Conservation (phyloP, 2,888 invertebrate genomes). For the Dryobotodes eremita region DNA sequence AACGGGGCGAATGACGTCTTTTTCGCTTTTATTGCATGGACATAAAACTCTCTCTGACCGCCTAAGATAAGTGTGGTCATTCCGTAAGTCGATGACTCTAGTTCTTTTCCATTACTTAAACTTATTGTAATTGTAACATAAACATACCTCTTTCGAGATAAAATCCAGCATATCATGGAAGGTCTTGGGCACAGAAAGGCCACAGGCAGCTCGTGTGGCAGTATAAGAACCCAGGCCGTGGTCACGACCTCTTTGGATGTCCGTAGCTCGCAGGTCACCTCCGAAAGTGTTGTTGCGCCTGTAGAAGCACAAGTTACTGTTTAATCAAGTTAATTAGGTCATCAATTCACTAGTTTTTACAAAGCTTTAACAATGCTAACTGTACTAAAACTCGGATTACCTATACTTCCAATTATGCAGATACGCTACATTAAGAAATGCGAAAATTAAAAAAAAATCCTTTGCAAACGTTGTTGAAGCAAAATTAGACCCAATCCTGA, state of each 20-base stretch:
- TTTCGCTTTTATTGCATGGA: background rate
- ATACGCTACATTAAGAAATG: no score
- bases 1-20: background rate
- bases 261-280: constrained; percentile 94
- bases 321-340: no score
- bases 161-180: constrained; percentile 94
- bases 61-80: background rate
- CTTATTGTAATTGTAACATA: background rate
- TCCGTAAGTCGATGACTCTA: background rate
- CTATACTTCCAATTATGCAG: no score
- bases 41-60: background rate
- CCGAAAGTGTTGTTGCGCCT: constrained; percentile 94
- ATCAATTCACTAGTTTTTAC: background rate
- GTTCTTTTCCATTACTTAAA: background rate
- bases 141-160: constrained; percentile 91
- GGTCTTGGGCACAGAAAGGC: constrained; percentile 92
- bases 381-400: background rate
- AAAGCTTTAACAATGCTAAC: background rate
- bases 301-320: constrained; percentile 13
- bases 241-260: constrained; percentile 96
- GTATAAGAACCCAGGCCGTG: constrained; percentile 96
- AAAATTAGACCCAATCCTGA: background rate
- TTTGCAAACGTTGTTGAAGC: background rate
- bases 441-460: no score
- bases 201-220: constrained; percentile 94